Evolutionary conservation across 2,888 invertebrate genomes (phyloP), one percentile per base, ranked within the genome.

Genomic region (Sturmia bella): DNA sequence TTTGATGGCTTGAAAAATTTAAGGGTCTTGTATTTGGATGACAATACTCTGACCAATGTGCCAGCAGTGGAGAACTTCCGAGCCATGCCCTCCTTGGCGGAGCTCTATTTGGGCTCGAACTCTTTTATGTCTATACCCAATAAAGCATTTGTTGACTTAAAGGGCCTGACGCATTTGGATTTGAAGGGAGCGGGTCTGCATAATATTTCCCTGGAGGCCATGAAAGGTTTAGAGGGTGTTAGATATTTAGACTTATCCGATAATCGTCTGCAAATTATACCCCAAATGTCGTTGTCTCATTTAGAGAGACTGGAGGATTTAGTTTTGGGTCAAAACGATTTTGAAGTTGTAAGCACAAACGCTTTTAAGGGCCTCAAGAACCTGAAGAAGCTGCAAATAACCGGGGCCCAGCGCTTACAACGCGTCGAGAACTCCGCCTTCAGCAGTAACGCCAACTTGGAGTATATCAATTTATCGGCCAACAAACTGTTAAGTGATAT

Each of bases 51-150:
- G 82, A 95, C 93, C 85, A 92, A 93, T 1, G 94, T 97, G 66
- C 97, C 97, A 17, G 95, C 95, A 1, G 91, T 93, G 17, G 94
- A 95, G 0, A 89, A 88, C 24, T 94, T 96, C 87, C 92, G 94
- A 24, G 93, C 95, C 2, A 91, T 97, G 86, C 95, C 94, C 73
- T 94, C 95, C 85, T 92, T 97, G 76, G 97, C 96, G 3, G 97
- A 97, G 89, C 91, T 97, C 12, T 96, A 96, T 87, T 93, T 97
- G 48, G 97, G 97, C 12, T 93, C 96, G 83, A 97, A 97, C 88
- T 95, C 94, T 0, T 96, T 97, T 88, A 93, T 95, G 15, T 92
- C 92, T 66, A 92, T 97, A 77, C 94, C 95, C 9, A 94, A 95
- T 85, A 95, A 95, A 84, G 94, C 95, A 13, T 97, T 97, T 89